Percentiles rank a stretch among this genome's conserved stretches.
These are phyloP conservation scores for Melanchra persicariae DNA, from an alignment of 2,888 invertebrate genomes.

Conservation along the genomic window DNA sequence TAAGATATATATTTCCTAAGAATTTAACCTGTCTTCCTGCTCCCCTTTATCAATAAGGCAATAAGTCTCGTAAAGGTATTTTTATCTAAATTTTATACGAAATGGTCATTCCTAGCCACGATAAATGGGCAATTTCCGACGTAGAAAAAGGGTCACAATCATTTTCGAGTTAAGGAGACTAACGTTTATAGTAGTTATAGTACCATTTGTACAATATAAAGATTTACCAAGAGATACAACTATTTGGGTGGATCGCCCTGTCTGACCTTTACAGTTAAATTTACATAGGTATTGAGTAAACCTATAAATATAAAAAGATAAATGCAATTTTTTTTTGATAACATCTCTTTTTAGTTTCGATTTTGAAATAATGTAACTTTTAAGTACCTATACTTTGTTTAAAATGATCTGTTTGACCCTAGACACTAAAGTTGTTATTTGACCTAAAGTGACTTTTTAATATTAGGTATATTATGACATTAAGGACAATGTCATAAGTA, in stretches of 20 bases:
- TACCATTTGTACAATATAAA: slow-evolving; percentile 19
- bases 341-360: background rate
- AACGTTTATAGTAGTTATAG: slow-evolving; percentile 21
- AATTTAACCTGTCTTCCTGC: slow-evolving; percentile 1
- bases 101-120: slow-evolving; percentile 19
- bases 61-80: slow-evolving; percentile 26
- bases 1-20: slow-evolving; percentile 7
- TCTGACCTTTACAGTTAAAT: slow-evolving; percentile 24
- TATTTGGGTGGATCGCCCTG: slow-evolving; percentile 21
- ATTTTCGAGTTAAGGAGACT: slow-evolving; percentile 42
- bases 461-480: background rate
- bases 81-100: slow-evolving; percentile 15
- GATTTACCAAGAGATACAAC: slow-evolving; percentile 19
- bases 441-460: background rate
- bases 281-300: background rate
- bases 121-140: slow-evolving; percentile 36
- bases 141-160: slow-evolving; percentile 25
- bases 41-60: slow-evolving; percentile 31
- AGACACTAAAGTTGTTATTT: background rate
- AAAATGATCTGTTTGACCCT: background rate
- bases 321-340: background rate
- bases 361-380: background rate
- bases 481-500: background rate
- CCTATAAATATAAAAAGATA: background rate
- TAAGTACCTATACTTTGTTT: background rate